Evolutionary conservation across 2,888 invertebrate species (phyloP).

Genomic region (Brassicogethes aeneus): DNA sequence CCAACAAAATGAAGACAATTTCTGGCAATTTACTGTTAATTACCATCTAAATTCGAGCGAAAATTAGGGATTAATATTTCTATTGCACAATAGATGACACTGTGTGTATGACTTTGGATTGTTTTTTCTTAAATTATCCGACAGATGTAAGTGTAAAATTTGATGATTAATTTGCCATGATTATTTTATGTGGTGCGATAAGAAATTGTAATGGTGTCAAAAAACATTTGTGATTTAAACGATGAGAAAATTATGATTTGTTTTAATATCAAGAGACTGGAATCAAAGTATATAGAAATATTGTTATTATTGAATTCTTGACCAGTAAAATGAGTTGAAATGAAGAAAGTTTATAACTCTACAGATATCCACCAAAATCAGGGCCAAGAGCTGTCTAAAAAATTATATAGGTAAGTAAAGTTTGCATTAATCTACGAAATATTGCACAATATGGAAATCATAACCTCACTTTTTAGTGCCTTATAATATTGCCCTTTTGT

Average conservation of each 20-base stretch:
- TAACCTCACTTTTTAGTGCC: constrained; percentile 20
- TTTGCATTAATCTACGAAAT: not conserved
- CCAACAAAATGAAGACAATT: too few relatives aligned
- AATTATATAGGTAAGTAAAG: constrained; percentile 49
- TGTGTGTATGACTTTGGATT: too few relatives aligned
- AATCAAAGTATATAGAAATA: constrained; percentile 28
- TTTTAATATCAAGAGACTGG: constrained; percentile 26
- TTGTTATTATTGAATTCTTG: constrained; percentile 40
- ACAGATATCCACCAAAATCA: constrained; percentile 46
- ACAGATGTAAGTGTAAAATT: constrained; percentile 23
- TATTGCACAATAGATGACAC: constrained; percentile 14
- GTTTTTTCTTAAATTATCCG: constrained; percentile 20
- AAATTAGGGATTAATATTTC: too few relatives aligned
- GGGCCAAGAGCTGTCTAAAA: constrained; percentile 47
- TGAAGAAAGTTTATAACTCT: constrained; percentile 48
- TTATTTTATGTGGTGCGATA: constrained; percentile 30
- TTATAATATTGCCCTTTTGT: too few relatives aligned
- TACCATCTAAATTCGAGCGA: too few relatives aligned
- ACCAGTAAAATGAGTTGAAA: constrained; percentile 45
- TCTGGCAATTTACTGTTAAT: too few relatives aligned
- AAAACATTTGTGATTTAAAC: constrained; percentile 35
- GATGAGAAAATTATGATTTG: constrained; percentile 38
- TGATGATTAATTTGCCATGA: constrained; percentile 23
- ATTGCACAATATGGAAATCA: too few relatives aligned
- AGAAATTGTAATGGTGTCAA: constrained; percentile 41